Evolutionary conservation across 2,797 vertebrate species (phyloP).

Genomic region (Takifugu rubripes): DNA sequence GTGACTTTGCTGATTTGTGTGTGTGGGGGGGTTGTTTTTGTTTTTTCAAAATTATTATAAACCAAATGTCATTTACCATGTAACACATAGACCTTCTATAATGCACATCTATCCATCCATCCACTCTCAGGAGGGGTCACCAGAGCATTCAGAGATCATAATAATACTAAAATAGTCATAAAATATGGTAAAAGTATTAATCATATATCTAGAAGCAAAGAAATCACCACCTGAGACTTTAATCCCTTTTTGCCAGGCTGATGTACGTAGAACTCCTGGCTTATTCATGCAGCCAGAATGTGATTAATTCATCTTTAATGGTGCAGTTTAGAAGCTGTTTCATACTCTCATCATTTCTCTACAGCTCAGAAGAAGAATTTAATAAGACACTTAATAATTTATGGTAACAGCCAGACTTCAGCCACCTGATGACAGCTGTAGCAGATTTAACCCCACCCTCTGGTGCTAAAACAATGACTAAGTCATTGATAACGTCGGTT

Average conservation of each 20-base stretch:
- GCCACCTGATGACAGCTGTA: constrained; percentile 10
- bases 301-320: constrained; percentile 28
- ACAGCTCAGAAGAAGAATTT: constrained; percentile 1
- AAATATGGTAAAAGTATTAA: neutral
- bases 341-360: constrained; percentile 4
- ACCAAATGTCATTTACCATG: too few species aligned
- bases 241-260: constrained; percentile 11
- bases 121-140: too few species aligned
- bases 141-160: too few species aligned
- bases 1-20: too few species aligned
- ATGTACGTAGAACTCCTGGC: constrained; percentile 7
- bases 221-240: neutral
- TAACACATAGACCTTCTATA: too few species aligned
- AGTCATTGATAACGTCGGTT: constrained; percentile 28
- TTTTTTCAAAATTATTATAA: too few species aligned
- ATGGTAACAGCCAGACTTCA: constrained; percentile 14
- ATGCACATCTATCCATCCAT: too few species aligned
- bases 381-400: constrained; percentile 17
- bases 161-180: too few species aligned
- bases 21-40: too few species aligned
- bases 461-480: constrained; percentile 5
- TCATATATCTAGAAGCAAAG: too few species aligned
- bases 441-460: constrained; percentile 12
- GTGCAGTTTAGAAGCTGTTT: constrained; percentile 10
- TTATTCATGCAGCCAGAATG: neutral